A percentile compares a stretch with the other conserved stretches of the same genome.
These are phyloP conservation scores for Phalacrocorax pelagicus DNA, from an alignment of 2,113 vertebrate species.

Conservation along the genomic window DNA sequence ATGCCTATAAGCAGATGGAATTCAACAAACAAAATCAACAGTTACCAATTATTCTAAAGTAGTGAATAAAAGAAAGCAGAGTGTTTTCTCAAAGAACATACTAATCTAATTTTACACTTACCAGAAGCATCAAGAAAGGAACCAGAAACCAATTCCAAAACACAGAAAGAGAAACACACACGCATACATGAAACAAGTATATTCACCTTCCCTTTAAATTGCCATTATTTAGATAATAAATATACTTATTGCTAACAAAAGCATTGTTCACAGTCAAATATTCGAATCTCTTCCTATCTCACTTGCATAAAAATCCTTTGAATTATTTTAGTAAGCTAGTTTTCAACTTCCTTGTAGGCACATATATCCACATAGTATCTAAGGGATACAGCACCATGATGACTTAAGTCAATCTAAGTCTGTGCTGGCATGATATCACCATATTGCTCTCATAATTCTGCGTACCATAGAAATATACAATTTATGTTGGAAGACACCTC, in stretches of 20 bases:
- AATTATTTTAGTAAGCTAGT: background rate
- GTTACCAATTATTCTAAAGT: background rate
- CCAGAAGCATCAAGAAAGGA: background rate
- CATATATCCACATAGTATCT: background rate
- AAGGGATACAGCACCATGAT: background rate
- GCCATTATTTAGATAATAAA: background rate
- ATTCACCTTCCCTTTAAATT: background rate
- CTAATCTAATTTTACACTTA: background rate
- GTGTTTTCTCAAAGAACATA: background rate
- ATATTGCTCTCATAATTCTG: background rate
- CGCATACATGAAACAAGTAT: background rate
- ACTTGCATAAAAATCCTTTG: background rate
- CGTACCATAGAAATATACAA: background rate
- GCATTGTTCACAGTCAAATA: background rate
- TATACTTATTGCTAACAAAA: background rate
- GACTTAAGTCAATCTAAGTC: background rate
- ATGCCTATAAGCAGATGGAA: conserved; percentile 77
- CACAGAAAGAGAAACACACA: background rate
- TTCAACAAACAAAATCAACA: background rate
- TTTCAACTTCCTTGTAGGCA: background rate
- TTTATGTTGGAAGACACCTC: background rate
- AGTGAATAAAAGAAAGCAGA: background rate
- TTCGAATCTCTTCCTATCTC: background rate
- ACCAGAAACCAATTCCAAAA: background rate
- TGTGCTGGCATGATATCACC: background rate